Evolutionary conservation across 2,797 vertebrate genomes (phyloP).

Genomic region (Nyctalus aviator): DNA sequence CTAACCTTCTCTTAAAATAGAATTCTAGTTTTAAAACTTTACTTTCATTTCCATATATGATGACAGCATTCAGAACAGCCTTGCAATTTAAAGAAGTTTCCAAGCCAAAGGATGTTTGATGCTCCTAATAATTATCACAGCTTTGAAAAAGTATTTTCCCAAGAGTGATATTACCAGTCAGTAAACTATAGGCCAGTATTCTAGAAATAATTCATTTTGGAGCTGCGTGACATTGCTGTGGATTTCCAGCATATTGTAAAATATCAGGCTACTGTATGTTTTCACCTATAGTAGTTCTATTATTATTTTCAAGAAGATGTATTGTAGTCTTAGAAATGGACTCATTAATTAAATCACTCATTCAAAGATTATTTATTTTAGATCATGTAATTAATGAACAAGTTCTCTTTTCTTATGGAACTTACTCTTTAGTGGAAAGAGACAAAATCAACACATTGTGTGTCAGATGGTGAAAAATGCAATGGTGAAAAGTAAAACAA

Average conservation of each 20-base stretch:
- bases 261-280: not conserved
- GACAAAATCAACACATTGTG: not conserved
- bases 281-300: not conserved
- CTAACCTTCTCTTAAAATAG: conserved; percentile 42
- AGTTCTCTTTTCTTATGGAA: not conserved
- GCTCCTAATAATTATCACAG: not conserved
- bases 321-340: not conserved
- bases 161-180: not conserved
- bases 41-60: conserved; percentile 28
- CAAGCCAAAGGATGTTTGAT: not conserved
- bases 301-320: not conserved
- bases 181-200: not conserved
- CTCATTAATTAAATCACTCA: not conserved
- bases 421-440: not conserved
- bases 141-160: not conserved
- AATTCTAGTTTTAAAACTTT: conserved; percentile 26
- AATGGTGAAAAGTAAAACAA: not conserved
- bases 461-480: not conserved
- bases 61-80: conserved; percentile 37
- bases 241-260: not conserved
- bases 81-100: conserved; percentile 37
- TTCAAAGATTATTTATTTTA: conserved; percentile 33
- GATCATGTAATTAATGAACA: not conserved
- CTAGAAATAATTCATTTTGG: not conserved
- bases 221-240: fast-evolving